Base-by-base conservation (phyloP, 2,113 vertebrate species). In the Cochlearius cochlearius region DNA sequence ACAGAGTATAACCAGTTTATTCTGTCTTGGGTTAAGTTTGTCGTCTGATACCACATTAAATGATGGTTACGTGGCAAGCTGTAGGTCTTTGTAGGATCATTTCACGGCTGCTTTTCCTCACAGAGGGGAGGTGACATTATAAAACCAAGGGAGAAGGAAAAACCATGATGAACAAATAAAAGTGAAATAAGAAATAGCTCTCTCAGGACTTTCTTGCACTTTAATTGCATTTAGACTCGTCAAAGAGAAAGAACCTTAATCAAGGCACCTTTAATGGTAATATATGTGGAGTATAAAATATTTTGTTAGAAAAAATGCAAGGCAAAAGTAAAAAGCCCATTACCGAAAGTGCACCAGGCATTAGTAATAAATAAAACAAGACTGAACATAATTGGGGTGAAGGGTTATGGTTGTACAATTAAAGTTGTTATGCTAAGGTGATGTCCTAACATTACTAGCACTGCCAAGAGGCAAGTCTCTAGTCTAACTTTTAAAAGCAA, bases 381-480 rank as follows among this genome's bases (percentile, higher is more conserved):
- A 41, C 49, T 69, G 77, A 95, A 86, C 53, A 50, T 94, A 95
- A 96, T 76, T 96, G 89, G 62, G 86, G 91, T 96, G 89, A 96
- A 96, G 58, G 91, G 95, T 97, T 92, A 69, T 60, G n/a, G 77
- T 55, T 91, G 74, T 94, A 82, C 67, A 91, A 91, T 95, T 94
- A 85, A 94, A 94, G 60, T 72, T 94, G 79, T 79, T 95, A 69
- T 95, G 67, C 84, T 91, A 49, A 88, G 71, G 80, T 74, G 66
- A 56, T 86, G n/a, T 92, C 55, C 55, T 86, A 87, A 82, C 50
- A 73, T 86, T 92, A 85, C 45, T 27, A 85, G 49, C 11, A 53
- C 10, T 82, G 32, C 58, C 59, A 86, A 66, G 66, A 94, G 62
- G 49, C 32, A 88, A 83, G 18, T 27, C 23, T 71, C 29, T 71